A percentile compares a stretch with the other conserved stretches of the same genome.
Evolutionary conservation across 2,888 invertebrate genomes (phyloP).

Genomic region (Epinotia bilunana): DNA sequence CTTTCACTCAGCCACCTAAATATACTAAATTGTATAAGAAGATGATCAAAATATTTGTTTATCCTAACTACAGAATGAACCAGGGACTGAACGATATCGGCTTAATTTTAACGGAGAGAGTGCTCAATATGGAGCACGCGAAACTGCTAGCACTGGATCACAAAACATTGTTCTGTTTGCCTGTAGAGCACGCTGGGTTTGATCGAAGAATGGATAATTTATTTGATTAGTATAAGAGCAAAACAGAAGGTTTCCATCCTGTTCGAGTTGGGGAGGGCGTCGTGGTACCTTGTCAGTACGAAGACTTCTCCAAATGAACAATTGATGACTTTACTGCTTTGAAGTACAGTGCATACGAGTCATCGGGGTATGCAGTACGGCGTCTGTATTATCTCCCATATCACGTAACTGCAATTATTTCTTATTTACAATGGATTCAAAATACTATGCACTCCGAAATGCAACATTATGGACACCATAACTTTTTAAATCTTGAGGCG

Average conservation of each 20-base stretch:
- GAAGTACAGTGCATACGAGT: not conserved
- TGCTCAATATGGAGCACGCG: not conserved
- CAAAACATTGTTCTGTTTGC: not conserved
- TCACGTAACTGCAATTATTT: not conserved
- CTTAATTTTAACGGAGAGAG: not conserved
- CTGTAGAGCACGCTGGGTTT: constrained; percentile 8
- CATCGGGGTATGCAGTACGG: not conserved
- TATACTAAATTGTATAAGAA: not conserved
- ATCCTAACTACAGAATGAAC: too few relatives aligned
- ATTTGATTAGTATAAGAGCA: not conserved
- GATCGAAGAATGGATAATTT: not conserved
- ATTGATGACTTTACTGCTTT: not conserved
- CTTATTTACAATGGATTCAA: not conserved
- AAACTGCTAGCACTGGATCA: not conserved
- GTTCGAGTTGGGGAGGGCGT: constrained; percentile 5
- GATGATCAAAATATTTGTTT: too few relatives aligned
- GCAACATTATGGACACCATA: too few relatives aligned
- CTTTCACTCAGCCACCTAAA: not conserved
- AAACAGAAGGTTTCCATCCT: not conserved
- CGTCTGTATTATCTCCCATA: not conserved
- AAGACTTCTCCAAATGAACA: too few relatives aligned
- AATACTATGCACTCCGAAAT: too few relatives aligned
- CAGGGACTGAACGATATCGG: not conserved
- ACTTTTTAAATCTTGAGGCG: too few relatives aligned
- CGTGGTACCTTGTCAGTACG: not conserved